These are phyloP conservation scores for Pedetes capensis DNA, from an alignment of 2,113 vertebrate species.

Conservation along the genomic window DNA sequence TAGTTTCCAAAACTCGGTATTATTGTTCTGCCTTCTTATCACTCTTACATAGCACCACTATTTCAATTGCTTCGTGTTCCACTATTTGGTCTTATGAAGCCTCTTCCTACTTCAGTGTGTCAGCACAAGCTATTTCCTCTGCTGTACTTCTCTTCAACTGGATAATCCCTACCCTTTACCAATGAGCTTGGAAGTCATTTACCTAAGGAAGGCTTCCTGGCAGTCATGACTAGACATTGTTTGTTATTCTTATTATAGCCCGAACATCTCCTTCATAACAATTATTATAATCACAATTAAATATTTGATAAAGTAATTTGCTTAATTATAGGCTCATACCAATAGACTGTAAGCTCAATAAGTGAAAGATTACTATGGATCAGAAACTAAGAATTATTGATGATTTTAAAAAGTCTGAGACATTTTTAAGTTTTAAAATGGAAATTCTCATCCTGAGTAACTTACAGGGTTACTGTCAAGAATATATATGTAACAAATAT, in stretches of 20 bases:
- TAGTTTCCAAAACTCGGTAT: not conserved
- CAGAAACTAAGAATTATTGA: not conserved
- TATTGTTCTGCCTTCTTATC: not conserved
- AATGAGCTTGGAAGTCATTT: not conserved
- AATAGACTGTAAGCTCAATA: not conserved
- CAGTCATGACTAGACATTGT: not conserved
- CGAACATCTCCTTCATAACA: not conserved
- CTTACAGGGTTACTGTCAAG: not conserved
- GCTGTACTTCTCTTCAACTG: not conserved
- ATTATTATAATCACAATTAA: not conserved
- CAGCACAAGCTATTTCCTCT: not conserved
- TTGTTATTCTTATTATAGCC: not conserved
- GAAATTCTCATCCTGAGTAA: not conserved
- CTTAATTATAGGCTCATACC: not conserved
- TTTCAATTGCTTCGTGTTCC: not conserved
- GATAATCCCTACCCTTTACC: not conserved
- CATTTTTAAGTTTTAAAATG: not conserved
- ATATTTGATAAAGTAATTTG: conserved; percentile 1
- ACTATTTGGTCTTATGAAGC: rapidly evolving
- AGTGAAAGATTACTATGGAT: not conserved
- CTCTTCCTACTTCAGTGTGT: not conserved
- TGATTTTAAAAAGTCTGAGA: not conserved
- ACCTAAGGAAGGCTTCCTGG: not conserved
- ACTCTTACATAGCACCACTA: rapidly evolving
- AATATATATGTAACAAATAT: not conserved